A percentile compares a stretch with the other conserved stretches of the same genome.
Evolutionary conservation across 2,797 vertebrate genomes (phyloP).

Genomic region (Peromyscus aztecus): DNA sequence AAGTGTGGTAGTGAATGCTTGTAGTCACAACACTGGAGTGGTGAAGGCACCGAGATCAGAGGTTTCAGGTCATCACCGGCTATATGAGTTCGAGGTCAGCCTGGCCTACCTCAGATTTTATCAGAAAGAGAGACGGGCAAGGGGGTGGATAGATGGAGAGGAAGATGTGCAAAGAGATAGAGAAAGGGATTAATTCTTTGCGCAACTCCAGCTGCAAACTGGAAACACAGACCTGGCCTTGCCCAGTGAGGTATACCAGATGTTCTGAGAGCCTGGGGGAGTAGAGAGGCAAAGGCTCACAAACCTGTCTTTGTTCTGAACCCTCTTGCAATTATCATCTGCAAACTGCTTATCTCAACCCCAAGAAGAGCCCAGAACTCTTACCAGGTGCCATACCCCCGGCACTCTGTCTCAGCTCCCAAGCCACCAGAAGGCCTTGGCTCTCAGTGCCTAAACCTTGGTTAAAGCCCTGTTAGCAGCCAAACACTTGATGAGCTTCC

Average conservation of each 20-base stretch:
- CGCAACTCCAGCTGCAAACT: not conserved
- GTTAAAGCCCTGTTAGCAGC: not conserved
- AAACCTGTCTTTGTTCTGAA: not conserved
- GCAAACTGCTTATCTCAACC: not conserved
- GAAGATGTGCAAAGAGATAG: not conserved
- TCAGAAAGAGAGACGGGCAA: not conserved
- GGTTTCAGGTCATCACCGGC: not conserved
- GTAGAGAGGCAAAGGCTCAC: not conserved
- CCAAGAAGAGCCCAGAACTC: not conserved
- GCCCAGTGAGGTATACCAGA: not conserved
- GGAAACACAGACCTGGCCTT: not conserved
- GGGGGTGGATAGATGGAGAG: accelerated
- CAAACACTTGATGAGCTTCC: not conserved
- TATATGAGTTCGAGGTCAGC: not conserved
- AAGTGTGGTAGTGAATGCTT: not conserved
- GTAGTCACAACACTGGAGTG: not conserved
- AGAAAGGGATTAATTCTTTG: not conserved
- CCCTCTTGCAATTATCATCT: not conserved
- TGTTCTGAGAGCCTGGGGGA: not conserved
- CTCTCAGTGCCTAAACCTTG: not conserved
- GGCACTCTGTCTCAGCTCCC: not conserved
- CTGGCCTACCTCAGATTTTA: not conserved
- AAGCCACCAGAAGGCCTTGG: not conserved
- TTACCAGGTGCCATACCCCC: not conserved
- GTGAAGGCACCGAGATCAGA: not conserved